These are phyloP conservation scores for Agelas oroides DNA, from an alignment of 37 sponge, comb jelly and placozoan species.

Conservation along the genomic window DNA sequence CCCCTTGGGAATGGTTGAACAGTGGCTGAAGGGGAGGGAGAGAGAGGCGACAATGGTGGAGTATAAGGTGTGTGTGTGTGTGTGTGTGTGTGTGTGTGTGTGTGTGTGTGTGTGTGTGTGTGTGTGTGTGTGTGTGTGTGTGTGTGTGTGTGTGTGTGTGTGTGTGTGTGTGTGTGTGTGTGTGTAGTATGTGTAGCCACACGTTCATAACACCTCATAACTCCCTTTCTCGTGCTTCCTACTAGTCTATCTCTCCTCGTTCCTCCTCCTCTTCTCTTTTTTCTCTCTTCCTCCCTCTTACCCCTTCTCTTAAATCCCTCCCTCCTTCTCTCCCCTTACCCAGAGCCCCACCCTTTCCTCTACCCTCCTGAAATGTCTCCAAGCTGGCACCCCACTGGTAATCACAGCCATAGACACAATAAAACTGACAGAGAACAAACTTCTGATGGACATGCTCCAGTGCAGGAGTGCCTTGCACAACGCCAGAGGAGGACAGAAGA, in stretches of 20 bases:
- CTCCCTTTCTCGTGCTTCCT: neutral
- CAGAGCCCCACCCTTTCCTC: conserved; percentile 6
- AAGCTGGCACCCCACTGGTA: conserved; percentile 51
- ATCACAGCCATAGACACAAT: conserved; percentile 41
- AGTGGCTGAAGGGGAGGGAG: conserved; percentile 48
- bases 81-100: neutral
- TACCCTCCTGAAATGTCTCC: conserved; percentile 34
- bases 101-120: neutral
- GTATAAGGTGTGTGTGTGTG: conserved; percentile 38
- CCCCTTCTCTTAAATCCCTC: too few relatives aligned
- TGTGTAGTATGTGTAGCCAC: neutral
- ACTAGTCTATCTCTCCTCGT: too few relatives aligned
- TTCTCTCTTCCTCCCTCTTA: too few relatives aligned
- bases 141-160: neutral
- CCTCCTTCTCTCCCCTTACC: too few relatives aligned
- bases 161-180: neutral
- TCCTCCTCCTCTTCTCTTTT: too few relatives aligned
- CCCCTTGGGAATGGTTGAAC: conserved; percentile 45
- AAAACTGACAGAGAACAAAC: neutral
- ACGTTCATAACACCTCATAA: too few relatives aligned
- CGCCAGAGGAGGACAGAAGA: conserved; percentile 20
- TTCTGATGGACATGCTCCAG: conserved; percentile 14
- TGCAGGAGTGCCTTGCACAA: neutral
- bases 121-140: neutral
- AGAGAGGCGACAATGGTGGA: neutral